Conservation (phyloP, 2,797 vertebrate species). For the Antennarius maculatus region DNA sequence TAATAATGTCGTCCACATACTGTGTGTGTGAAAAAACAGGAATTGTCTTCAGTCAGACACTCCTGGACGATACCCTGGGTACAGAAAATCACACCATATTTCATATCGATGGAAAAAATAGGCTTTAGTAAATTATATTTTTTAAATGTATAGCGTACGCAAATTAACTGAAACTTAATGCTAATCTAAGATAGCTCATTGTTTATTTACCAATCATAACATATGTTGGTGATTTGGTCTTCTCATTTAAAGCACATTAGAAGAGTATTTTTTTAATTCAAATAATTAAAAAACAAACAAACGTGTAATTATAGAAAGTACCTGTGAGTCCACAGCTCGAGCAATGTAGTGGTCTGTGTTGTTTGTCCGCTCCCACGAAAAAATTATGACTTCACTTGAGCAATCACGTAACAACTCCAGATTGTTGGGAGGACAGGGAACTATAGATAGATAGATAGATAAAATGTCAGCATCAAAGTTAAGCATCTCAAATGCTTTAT, state of each 20-base stretch:
- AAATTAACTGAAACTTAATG: no score
- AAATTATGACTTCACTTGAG: constrained; percentile 74
- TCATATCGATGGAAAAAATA: background rate
- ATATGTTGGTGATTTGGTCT: no score
- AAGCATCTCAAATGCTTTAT: constrained; percentile 49
- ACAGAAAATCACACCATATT: constrained; percentile 22
- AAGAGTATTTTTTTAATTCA: background rate
- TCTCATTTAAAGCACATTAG: background rate
- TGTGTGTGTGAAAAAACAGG: constrained; percentile 80
- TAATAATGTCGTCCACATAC: constrained; percentile 77
- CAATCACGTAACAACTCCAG: constrained; percentile 75
- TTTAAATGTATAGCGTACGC: background rate
- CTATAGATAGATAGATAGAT: constrained; percentile 58
- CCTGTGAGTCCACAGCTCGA: constrained; percentile 66
- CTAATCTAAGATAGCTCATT: no score
- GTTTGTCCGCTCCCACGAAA: constrained; percentile 76
- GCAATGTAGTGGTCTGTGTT: constrained; percentile 69
- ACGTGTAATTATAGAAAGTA: constrained; percentile 18
- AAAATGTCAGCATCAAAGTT: constrained; percentile 60
- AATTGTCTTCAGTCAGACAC: constrained; percentile 76
- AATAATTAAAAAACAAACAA: background rate
- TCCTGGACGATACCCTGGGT: constrained; percentile 58
- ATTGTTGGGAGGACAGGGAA: constrained; percentile 75
- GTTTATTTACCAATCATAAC: no score
- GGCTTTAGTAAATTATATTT: background rate